These are phyloP conservation scores for Mohoua ochrocephala DNA, from an alignment of 2,113 vertebrate genomes.

Conservation along the genomic window DNA sequence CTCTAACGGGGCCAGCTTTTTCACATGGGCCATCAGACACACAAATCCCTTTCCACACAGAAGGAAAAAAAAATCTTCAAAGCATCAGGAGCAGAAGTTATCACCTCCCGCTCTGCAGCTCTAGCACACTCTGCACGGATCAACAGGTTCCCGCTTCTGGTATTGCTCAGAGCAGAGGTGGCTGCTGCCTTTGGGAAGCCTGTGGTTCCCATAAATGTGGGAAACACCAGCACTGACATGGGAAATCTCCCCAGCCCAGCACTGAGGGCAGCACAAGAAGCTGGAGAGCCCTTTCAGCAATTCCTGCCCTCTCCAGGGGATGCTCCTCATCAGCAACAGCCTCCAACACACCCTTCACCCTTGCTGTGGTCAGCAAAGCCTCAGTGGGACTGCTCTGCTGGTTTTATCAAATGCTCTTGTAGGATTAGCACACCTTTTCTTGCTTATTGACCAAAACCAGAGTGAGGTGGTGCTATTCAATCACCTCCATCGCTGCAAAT, in stretches of 20 bases:
- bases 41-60: neutral
- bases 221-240: fast-evolving
- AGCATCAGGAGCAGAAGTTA: neutral
- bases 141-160: neutral
- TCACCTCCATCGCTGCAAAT: neutral
- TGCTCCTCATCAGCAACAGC: neutral
- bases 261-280: neutral
- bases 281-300: neutral
- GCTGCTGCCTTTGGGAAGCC: neutral
- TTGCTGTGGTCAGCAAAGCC: neutral
- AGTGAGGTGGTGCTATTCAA: neutral
- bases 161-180: neutral
- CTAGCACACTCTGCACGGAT: fast-evolving
- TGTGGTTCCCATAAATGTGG: neutral
- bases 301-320: neutral
- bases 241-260: neutral
- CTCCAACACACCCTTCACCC: fast-evolving
- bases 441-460: neutral
- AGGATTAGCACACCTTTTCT: neutral
- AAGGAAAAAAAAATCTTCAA: neutral
- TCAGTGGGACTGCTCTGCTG: neutral
- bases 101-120: neutral
- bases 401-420: neutral
- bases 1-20: neutral
- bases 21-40: neutral